Evolutionary conservation across 2,113 vertebrate genomes (phyloP).

Genomic region (Periophthalmus modestus): DNA sequence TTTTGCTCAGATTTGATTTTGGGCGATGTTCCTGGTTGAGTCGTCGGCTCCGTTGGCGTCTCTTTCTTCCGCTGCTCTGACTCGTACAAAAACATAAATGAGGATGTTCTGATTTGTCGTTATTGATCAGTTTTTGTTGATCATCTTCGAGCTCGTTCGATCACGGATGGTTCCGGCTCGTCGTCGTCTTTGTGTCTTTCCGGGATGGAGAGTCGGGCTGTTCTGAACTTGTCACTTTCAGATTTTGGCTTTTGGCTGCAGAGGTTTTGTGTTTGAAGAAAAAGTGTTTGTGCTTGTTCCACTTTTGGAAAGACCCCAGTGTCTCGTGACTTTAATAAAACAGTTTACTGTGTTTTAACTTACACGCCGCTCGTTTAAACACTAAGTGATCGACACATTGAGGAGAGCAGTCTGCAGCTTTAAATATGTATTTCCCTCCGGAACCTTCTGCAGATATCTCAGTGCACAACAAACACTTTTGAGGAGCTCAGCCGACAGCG

Average conservation of each 20-base stretch:
- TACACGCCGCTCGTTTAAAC: background rate
- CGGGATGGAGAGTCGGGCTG: conserved; percentile 43
- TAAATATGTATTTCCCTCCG: conserved; percentile 50
- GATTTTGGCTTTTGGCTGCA: conserved; percentile 41
- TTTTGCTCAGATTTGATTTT: too few relatives aligned
- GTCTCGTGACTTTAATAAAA: background rate
- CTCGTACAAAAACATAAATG: too few relatives aligned
- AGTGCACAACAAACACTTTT: conserved; percentile 63
- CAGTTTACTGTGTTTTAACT: background rate
- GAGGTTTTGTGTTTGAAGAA: conserved; percentile 35
- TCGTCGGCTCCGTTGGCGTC: too few relatives aligned
- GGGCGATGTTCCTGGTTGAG: too few relatives aligned
- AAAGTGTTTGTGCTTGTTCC: background rate
- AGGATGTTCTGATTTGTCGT: too few relatives aligned
- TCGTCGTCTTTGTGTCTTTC: too few relatives aligned
- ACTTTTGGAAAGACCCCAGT: background rate
- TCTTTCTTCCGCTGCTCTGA: too few relatives aligned
- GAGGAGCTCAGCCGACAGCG: conserved; percentile 46
- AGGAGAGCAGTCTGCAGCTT: conserved; percentile 43
- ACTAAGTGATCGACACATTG: conserved; percentile 5
- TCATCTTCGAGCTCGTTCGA: too few relatives aligned
- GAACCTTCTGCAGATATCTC: conserved; percentile 53
- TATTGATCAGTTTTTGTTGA: too few relatives aligned
- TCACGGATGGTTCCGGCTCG: too few relatives aligned
- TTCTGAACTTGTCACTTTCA: conserved; percentile 21